Evolutionary conservation across 2,888 invertebrate species (phyloP), one percentile per base, ranked within the genome.

Genomic region (Icerya purchasi): DNA sequence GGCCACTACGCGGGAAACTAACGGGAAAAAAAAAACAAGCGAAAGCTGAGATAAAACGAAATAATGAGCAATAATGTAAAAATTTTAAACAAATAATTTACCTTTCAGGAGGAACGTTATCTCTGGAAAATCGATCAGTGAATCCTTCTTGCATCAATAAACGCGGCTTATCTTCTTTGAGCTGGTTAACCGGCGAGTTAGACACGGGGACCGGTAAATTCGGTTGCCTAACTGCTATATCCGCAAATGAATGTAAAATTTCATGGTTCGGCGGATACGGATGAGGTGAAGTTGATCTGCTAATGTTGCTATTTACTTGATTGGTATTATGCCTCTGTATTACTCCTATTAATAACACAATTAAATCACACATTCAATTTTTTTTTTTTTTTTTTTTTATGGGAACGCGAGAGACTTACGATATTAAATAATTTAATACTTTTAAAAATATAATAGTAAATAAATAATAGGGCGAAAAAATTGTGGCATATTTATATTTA

Each of bases 161-260:
- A 25, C 58, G 54, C 67, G 68, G 51, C 67, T 59, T 61, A n/a
- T 50, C 61, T 53, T 57, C 58, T 20, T 58, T 66, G 65, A 64
- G 65, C 62, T 57, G 50, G 21, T 49, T 24, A 5, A 25, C 25
- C 19, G 54, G n/a, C 2, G 59, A 59, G 53, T 62, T 59, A 20
- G 64, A 61, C 5, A 64, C 56, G 22, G 89, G 90, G 58, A 90
- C 89, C 0, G 89, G 88, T 67, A 91, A 71, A 69, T 86, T 86
- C 0, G 88, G 87, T 68, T 91, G 91, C 66, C 88, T 86, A 1
- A 86, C 87, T n/a, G 91, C 91, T 18, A 88, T 87, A 70, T 92
- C 89, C 8, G 91, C 92, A 58, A 92, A 74, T 57, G 87, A 87
- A 36, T 85, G 83, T 68, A 92, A 80, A 1, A 90, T 89, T 71